phyloP scores from a whole-genome alignment of 2,888 invertebrate species.

The Scotopteryx bipunctaria region DNA sequence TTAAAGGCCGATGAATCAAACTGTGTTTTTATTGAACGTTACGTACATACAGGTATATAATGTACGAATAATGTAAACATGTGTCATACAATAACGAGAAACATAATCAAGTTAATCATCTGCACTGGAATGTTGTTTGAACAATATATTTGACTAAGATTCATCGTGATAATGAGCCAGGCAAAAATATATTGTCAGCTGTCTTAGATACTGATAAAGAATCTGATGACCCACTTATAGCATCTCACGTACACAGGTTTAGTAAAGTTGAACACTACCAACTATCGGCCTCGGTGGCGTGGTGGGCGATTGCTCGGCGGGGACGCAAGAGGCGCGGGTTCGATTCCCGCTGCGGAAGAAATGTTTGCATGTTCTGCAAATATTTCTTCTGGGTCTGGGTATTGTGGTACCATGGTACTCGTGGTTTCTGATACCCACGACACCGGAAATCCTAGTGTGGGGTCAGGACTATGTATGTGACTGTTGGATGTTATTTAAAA shows the following conservation, averaged over 20 bases:
- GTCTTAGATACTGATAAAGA: conserved; percentile 7
- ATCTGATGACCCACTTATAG: conserved; percentile 17
- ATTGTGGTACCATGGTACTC: no score
- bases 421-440: no score
- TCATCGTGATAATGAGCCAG: conserved; percentile 31
- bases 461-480: no score
- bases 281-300: no score
- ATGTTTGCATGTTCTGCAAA: no score
- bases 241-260: not conserved
- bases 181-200: conserved; percentile 32
- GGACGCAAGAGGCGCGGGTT: no score
- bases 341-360: no score
- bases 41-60: conserved; percentile 22
- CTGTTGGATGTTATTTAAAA: no score
- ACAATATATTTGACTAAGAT: conserved; percentile 30
- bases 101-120: conserved; percentile 29
- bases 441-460: no score
- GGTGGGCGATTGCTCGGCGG: no score
- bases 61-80: not conserved
- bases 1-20: conserved; percentile 23
- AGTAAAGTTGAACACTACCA: no score
- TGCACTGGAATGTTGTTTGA: conserved; percentile 35
- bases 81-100: conserved; percentile 17
- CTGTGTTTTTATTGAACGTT: conserved; percentile 30
- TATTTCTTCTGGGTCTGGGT: no score